phyloP scores from a whole-genome alignment of 2,888 invertebrate genomes.

The Cylindroiulus punctatus region DNA sequence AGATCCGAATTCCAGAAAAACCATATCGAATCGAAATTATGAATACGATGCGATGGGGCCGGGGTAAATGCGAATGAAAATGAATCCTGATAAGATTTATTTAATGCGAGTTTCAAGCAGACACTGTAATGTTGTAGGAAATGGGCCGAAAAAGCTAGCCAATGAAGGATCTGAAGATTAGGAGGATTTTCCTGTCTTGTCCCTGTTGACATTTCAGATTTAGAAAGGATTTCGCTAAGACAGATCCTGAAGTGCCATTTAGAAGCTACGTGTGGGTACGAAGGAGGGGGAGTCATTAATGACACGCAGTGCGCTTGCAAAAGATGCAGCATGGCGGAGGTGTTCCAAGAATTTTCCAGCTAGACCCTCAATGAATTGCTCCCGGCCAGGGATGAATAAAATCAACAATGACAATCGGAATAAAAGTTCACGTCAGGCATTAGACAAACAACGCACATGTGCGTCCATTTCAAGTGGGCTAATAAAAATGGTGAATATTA shows the following conservation, averaged over 20 bases:
- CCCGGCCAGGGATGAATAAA: slow-evolving; percentile 6
- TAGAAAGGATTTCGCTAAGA: slow-evolving; percentile 33
- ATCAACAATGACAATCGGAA: background rate
- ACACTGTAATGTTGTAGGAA: background rate
- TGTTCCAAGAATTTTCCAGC: background rate
- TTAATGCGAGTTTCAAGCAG: background rate
- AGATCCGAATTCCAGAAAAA: background rate
- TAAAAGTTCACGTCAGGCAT: background rate
- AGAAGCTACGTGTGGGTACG: slow-evolving; percentile 1
- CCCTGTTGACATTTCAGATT: slow-evolving; percentile 37
- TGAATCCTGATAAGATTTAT: background rate
- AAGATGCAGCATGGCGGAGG: background rate
- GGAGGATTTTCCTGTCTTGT: slow-evolving; percentile 30
- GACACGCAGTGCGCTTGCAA: background rate
- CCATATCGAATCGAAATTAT: background rate
- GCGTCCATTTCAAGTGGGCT: background rate
- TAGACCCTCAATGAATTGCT: background rate
- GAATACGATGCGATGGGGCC: background rate
- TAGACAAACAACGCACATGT: slow-evolving; percentile 23
- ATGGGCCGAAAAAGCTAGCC: slow-evolving; percentile 38
- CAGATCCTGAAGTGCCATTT: background rate
- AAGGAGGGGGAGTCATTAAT: background rate
- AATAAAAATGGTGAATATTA: slow-evolving; percentile 4
- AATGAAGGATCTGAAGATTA: slow-evolving; percentile 23
- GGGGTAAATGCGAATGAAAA: background rate